Percentiles rank a stretch among this genome's conserved stretches.
Evolutionary conservation across 2,797 vertebrate genomes (phyloP).

Genomic region (Yasuhikotakia modesta): DNA sequence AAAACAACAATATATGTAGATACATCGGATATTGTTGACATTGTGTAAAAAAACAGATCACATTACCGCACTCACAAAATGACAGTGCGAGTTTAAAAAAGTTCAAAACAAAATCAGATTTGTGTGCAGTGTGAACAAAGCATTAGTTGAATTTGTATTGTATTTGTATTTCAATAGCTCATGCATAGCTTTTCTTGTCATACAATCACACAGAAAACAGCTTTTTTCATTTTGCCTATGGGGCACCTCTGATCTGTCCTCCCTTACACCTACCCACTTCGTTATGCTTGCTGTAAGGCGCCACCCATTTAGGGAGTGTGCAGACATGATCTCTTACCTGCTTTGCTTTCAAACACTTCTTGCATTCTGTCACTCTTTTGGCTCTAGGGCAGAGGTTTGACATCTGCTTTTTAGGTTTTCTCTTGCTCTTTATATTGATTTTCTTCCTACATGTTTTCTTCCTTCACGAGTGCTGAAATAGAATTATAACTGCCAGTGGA

Average conservation of each 20-base stretch:
- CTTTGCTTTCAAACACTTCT: constrained; percentile 29
- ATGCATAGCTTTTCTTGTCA: background rate
- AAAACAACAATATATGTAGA: background rate
- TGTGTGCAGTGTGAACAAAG: background rate
- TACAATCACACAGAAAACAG: constrained; percentile 4
- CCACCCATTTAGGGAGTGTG: constrained; percentile 54
- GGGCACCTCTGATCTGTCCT: constrained; percentile 2
- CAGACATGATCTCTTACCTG: constrained; percentile 45
- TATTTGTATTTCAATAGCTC: background rate
- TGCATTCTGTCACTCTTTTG: constrained; percentile 8
- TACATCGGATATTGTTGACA: background rate
- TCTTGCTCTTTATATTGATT: background rate
- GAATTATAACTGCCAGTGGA: constrained; percentile 12
- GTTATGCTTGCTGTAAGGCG: constrained; percentile 33
- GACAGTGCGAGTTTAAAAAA: background rate
- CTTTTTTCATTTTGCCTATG: background rate
- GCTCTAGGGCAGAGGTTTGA: constrained; percentile 25
- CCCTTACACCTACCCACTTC: constrained; percentile 3
- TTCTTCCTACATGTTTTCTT: background rate
- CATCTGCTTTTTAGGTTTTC: constrained; percentile 1
- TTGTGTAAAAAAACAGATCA: background rate
- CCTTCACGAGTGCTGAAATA: constrained; percentile 1
- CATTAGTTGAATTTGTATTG: background rate
- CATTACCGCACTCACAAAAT: background rate
- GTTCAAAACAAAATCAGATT: background rate